Evolutionary conservation across 2,888 invertebrate genomes (phyloP).

Genomic region (Cephus rjabovi): DNA sequence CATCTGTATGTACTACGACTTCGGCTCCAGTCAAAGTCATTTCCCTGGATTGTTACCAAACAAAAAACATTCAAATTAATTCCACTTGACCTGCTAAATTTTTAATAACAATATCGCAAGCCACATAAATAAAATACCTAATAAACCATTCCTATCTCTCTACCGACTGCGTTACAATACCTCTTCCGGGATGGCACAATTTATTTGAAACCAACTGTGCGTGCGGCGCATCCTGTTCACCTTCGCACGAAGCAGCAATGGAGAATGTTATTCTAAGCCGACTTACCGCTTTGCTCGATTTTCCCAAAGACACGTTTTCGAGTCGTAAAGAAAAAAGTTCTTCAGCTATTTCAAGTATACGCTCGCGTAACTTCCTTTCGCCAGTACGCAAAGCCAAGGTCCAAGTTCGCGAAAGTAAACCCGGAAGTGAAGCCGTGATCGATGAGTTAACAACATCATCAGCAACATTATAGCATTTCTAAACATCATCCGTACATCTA

Average conservation of each 20-base stretch:
- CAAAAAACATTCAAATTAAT: background rate
- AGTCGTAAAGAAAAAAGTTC: background rate
- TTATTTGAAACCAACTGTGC: conserved; percentile 3
- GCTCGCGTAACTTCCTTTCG: conserved; percentile 9
- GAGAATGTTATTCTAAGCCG: conserved; percentile 7
- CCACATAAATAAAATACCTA: background rate
- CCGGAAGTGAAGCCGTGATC: background rate
- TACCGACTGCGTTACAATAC: background rate
- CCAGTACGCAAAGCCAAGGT: conserved; percentile 18
- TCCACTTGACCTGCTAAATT: background rate
- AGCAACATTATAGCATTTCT: background rate
- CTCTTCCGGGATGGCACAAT: background rate
- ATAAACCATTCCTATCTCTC: background rate
- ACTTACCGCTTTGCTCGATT: conserved; percentile 20
- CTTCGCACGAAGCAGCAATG: conserved; percentile 18
- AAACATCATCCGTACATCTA: background rate
- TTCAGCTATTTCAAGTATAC: conserved; percentile 14
- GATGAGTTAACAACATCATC: background rate
- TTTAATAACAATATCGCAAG: background rate
- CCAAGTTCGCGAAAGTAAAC: background rate
- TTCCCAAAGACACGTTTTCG: conserved; percentile 16
- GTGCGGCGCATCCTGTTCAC: conserved; percentile 14
- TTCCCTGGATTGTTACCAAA: conserved; percentile 39
- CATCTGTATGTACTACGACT: conserved; percentile 48
- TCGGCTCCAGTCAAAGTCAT: conserved; percentile 49